Conservation (phyloP, 2,113 vertebrate genomes). For the Campylorhamphus procurvoides region DNA sequence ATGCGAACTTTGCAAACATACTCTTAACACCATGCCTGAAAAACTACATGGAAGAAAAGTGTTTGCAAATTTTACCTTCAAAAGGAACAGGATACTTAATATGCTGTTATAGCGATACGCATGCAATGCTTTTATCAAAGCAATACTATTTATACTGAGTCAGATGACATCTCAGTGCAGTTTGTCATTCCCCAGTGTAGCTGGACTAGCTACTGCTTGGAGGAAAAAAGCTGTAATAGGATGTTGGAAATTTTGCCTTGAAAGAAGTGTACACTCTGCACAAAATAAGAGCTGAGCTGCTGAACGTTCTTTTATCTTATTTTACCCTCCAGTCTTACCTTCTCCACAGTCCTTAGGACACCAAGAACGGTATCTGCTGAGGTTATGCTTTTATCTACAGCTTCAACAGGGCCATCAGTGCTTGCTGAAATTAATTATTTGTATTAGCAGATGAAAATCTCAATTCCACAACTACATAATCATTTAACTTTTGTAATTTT, state of each 20-base stretch:
- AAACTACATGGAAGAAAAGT: neutral
- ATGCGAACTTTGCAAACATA: neutral
- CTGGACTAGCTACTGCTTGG: neutral
- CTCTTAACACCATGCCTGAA: neutral
- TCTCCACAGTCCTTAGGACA: neutral
- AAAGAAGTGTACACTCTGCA: neutral
- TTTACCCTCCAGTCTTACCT: neutral
- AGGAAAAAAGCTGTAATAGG: neutral
- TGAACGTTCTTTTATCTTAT: neutral
- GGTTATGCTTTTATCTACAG: neutral
- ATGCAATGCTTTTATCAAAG: neutral
- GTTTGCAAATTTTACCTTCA: neutral
- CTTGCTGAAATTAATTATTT: neutral
- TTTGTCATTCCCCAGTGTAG: neutral
- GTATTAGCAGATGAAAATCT: neutral
- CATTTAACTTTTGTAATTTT: neutral
- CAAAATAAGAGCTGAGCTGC: neutral
- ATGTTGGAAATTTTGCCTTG: neutral
- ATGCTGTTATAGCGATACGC: rapidly evolving
- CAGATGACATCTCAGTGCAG: neutral
- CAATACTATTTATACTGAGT: neutral
- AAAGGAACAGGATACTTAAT: neutral
- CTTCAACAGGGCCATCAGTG: neutral
- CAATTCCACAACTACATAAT: neutral
- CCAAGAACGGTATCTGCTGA: neutral